Conservation (phyloP, 2,888 invertebrate species). For the Nudaria mundana region DNA sequence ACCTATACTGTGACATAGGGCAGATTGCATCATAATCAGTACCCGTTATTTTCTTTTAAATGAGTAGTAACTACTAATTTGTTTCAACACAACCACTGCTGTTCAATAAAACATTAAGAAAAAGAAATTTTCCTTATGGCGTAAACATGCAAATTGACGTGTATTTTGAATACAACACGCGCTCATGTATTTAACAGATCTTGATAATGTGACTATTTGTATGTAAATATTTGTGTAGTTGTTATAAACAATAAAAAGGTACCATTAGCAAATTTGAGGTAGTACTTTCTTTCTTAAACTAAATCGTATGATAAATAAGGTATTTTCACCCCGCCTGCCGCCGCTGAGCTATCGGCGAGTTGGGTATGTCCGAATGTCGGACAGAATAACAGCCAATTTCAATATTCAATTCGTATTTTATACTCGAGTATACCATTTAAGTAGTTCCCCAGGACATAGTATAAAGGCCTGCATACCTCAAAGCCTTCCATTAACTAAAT, state of each 20-base stretch:
- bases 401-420: too few relatives aligned
- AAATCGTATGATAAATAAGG: too few relatives aligned
- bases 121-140: constrained; percentile 30
- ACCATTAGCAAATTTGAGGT: not conserved
- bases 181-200: constrained; percentile 15
- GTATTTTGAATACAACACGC: constrained; percentile 21
- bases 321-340: too few relatives aligned
- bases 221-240: constrained; percentile 8
- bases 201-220: constrained; percentile 15
- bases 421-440: too few relatives aligned
- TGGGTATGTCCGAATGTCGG: too few relatives aligned
- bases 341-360: too few relatives aligned
- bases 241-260: not conserved
- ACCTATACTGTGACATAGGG: too few relatives aligned
- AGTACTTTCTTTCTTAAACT: not conserved
- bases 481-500: too few relatives aligned
- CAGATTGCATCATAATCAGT: constrained; percentile 14
- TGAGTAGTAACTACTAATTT: constrained; percentile 10
- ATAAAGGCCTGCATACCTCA: too few relatives aligned
- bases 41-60: constrained; percentile 9
- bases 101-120: constrained; percentile 30
- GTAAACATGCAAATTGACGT: constrained; percentile 29
- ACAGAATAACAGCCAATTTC: too few relatives aligned
- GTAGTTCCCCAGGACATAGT: too few relatives aligned
- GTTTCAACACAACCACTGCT: constrained; percentile 16